These are phyloP conservation scores for Notolepis coatsorum DNA, from an alignment of 2,797 vertebrate genomes.

Conservation along the genomic window DNA sequence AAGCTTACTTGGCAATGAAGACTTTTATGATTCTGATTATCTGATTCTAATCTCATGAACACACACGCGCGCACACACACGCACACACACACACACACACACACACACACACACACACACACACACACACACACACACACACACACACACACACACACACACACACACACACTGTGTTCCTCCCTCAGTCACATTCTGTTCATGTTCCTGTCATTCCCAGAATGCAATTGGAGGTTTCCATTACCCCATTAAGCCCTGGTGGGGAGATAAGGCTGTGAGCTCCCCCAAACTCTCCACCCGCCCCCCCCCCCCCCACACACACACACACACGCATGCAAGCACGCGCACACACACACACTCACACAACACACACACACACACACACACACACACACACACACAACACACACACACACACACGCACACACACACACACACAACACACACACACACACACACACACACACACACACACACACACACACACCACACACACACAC, in stretches of 20 bases:
- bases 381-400: slow-evolving; percentile 64
- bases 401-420: no score
- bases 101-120: neutral
- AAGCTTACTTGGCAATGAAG: no score
- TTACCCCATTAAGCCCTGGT: slow-evolving; percentile 63
- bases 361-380: slow-evolving; percentile 52
- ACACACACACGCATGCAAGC: slow-evolving; percentile 37
- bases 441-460: no score
- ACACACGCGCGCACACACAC: slow-evolving; percentile 26
- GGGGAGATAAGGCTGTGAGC: slow-evolving; percentile 62
- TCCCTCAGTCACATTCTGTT: slow-evolving; percentile 29
- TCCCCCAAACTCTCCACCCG: slow-evolving; percentile 21
- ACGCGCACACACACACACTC: slow-evolving; percentile 20
- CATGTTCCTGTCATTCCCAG: slow-evolving; percentile 49
- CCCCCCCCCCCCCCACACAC: slow-evolving; percentile 19
- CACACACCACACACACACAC: no score
- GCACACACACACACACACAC: neutral
- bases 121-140: neutral
- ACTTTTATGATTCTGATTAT: no score
- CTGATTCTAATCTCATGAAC: no score
- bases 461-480: no score
- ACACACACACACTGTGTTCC: slow-evolving; percentile 51
- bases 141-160: slow-evolving; percentile 41
- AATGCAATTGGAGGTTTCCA: slow-evolving; percentile 65
- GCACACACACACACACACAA: no score